phyloP scores from a whole-genome alignment of 2,113 vertebrate genomes.

The Panurus biarmicus region DNA sequence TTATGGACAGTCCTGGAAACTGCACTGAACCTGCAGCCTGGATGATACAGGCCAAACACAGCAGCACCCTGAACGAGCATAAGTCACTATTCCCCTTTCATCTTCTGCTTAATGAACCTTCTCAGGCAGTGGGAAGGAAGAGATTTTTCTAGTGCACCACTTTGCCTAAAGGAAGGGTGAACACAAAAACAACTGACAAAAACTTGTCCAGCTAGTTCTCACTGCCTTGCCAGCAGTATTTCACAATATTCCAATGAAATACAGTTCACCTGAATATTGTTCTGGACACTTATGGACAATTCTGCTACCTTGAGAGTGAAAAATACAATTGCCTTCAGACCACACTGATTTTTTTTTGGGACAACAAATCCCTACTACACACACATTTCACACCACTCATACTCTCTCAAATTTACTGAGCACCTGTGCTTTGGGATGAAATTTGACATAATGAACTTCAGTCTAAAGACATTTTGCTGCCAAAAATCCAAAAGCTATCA shows the following conservation, averaged over 20 bases:
- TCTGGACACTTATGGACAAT: background rate
- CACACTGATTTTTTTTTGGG: background rate
- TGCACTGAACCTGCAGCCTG: background rate
- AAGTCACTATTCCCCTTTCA: background rate
- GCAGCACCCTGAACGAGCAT: background rate
- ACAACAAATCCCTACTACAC: background rate
- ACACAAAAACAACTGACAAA: conserved; percentile 1
- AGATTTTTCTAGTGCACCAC: background rate
- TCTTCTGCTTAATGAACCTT: background rate
- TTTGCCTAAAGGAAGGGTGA: conserved; percentile 18
- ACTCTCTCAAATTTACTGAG: background rate
- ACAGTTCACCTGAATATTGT: background rate
- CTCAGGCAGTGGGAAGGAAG: background rate
- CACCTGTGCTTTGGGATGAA: background rate
- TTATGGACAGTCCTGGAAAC: background rate
- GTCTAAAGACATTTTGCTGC: background rate
- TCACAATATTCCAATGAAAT: background rate
- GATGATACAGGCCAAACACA: background rate
- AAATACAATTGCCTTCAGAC: background rate
- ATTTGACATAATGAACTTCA: background rate
- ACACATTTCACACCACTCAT: background rate
- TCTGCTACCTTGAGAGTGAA: background rate
- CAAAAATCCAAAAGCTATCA: background rate
- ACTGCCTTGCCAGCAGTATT: background rate
- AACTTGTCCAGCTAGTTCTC: background rate